Conservation (phyloP, 2,888 invertebrate species). For the Epistrophe eligans region DNA sequence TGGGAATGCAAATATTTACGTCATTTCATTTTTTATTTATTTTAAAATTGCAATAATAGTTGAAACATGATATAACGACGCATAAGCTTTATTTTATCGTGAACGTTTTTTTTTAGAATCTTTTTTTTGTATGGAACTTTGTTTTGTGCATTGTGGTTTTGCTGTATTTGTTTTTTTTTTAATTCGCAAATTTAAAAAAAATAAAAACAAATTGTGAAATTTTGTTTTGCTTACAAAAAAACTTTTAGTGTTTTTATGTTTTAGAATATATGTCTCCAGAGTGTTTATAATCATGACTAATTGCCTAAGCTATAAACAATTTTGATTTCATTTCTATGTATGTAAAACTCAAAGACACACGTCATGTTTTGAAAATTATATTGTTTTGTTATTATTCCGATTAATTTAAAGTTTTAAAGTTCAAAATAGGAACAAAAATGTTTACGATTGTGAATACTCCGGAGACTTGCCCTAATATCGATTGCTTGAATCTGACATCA, state of each 20-base stretch:
- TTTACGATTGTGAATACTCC: not conserved
- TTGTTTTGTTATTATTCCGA: not conserved
- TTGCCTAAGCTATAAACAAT: not conserved
- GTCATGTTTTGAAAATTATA: not conserved
- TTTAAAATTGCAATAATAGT: not conserved
- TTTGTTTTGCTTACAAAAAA: not conserved
- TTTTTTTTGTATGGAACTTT: not conserved
- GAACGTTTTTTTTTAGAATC: not conserved
- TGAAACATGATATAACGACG: constrained; percentile 29
- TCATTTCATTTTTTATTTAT: constrained; percentile 3
- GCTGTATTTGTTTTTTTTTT: not conserved
- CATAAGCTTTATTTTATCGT: not conserved
- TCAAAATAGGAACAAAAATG: not conserved
- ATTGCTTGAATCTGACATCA: not conserved
- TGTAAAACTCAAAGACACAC: not conserved
- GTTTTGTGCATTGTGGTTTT: not conserved
- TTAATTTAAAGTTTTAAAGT: not conserved
- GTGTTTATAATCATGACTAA: not conserved
- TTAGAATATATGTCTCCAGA: not conserved
- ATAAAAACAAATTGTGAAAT: not conserved
- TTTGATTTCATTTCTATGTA: not conserved
- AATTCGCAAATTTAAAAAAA: not conserved
- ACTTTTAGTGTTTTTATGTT: not conserved
- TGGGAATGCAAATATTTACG: constrained; percentile 7
- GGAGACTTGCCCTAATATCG: not conserved